These are phyloP conservation scores for Cathartes aura DNA, from an alignment of 2,113 vertebrate species.

Conservation along the genomic window DNA sequence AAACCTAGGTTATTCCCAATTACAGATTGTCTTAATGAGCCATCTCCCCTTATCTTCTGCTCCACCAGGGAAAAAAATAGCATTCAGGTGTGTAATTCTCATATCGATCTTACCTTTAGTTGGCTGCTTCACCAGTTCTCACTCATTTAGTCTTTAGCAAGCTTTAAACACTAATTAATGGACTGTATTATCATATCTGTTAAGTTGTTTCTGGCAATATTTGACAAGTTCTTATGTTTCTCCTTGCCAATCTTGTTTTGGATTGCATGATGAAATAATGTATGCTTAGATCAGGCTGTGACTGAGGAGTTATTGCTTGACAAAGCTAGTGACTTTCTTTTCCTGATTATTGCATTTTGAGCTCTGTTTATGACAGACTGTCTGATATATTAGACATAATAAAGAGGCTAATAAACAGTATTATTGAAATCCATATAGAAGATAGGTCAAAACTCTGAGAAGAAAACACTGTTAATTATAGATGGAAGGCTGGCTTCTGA, in stretches of 20 bases:
- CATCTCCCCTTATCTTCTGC: neutral
- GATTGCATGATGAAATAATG: neutral
- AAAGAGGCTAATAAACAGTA: neutral
- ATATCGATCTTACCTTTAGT: neutral
- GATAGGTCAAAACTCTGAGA: neutral
- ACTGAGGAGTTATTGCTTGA: neutral
- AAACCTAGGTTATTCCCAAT: neutral
- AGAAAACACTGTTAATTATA: conserved; percentile 9
- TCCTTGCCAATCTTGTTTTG: neutral
- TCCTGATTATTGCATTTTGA: neutral
- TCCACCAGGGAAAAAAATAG: neutral
- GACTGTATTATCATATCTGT: neutral
- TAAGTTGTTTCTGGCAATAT: neutral
- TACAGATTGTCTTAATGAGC: neutral
- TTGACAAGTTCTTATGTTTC: neutral
- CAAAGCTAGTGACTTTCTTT: neutral
- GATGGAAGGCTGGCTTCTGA: neutral
- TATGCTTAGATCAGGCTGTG: neutral
- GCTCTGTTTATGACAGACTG: conserved; percentile 4
- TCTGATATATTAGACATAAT: conserved; percentile 4
- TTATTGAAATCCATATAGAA: neutral
- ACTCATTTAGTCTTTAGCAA: neutral
- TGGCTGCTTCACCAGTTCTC: neutral
- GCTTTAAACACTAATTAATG: neutral
- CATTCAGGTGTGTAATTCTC: neutral